Evolutionary conservation across 2,888 invertebrate species (phyloP).

Genomic region (Strigamia crassipes): DNA sequence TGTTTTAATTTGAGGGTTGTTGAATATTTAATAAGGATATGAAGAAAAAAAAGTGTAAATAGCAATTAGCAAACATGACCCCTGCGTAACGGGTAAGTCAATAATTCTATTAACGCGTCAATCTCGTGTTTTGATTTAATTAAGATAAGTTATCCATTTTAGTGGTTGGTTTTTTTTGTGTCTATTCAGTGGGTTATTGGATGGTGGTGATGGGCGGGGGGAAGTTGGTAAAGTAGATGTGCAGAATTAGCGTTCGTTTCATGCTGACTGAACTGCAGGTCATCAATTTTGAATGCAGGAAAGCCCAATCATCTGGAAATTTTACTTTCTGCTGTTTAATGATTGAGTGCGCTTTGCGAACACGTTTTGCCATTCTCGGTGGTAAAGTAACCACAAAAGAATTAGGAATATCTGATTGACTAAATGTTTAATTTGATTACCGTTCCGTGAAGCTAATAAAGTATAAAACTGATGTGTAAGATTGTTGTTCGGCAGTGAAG

Average conservation of each 20-base stretch:
- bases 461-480: not conserved
- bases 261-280: conserved; percentile 34
- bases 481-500: not conserved
- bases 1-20: not conserved
- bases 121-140: conserved; percentile 39
- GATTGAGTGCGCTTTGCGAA: not conserved
- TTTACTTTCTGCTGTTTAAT: conserved; percentile 22
- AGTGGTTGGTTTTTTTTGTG: not conserved
- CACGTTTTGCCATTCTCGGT: not conserved
- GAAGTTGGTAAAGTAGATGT: conserved; percentile 18
- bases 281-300: conserved; percentile 27
- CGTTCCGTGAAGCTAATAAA: not conserved
- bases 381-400: not conserved
- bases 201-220: not conserved
- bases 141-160: not conserved
- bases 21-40: not conserved
- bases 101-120: conserved; percentile 13
- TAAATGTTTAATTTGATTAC: not conserved
- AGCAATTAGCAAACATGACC: not conserved
- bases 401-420: not conserved
- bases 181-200: not conserved
- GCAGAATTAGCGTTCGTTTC: conserved; percentile 21
- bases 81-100: not conserved
- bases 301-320: conserved; percentile 35
- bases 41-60: not conserved